Evolutionary conservation across 1,140 invertebrate species (phyloP), one percentile per base, ranked within the genome.

Genomic region (Coptotermes formosanus): DNA sequence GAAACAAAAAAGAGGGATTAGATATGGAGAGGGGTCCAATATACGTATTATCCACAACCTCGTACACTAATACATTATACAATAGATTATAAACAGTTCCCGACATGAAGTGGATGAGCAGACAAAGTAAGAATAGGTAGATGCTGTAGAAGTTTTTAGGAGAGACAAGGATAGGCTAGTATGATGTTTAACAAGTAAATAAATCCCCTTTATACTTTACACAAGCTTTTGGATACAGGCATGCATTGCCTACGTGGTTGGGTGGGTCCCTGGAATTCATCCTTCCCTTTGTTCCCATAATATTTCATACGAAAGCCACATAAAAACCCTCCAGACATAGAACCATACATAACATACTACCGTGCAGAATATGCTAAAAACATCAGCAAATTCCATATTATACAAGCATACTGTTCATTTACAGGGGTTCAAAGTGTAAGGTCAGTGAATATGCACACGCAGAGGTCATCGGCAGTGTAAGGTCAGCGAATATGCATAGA

Each of bases 261-360:
- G n/a, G n/a, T 30, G 64, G 64, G 25, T 16, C 64, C 64, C 64
- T n/a, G 25, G 64, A 12, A 75, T 30, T 75, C 25, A 6, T 7
- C n/a, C 64, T 30, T 6, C 64, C 64, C 64, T 30, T 30, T 59
- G 14, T 30, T 30, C 3, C 64, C 59, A 64, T 16, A 25, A 75
- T 75, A 75, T 75, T 75, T 75, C 64, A 75, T 75, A 75, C 25
- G 25, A 75, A 75, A 75, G 64, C 64, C 64, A 75, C 64, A 75
- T 75, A 75, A 75, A 75, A 75, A 75, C 25, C 64, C 64, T 30
- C 64, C n/a, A 30, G 52, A 55, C 52, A 19, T 19, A 55, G 25
- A 75, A n/a, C 64, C 64, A 75, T 16, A 75, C 64, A 75, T 30
- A 30, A 75, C 2, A 3, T 25, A 30, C 8, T 30, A 30, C 16